These are phyloP conservation scores for Atlantisia rogersi DNA, from an alignment of 2,113 vertebrate species.

Conservation along the genomic window DNA sequence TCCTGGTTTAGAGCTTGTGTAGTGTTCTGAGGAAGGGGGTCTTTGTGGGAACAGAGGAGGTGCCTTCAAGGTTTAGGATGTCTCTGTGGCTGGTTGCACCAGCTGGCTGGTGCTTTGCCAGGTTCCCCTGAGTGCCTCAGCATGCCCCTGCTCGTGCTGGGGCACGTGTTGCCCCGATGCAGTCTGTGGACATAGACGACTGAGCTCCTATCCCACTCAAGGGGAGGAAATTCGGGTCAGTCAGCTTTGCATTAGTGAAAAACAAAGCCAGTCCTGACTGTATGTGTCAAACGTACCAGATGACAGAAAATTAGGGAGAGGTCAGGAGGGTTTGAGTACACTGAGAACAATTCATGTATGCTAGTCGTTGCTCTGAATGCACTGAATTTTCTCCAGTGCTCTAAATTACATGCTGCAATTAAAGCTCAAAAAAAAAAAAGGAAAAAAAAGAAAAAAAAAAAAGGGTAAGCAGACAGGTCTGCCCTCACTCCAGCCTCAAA, in stretches of 20 bases:
- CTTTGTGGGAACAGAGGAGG: not conserved
- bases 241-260: not conserved
- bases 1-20: not conserved
- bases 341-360: not conserved
- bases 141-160: fast-evolving
- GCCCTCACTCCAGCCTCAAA: not conserved
- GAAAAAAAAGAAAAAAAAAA: not conserved
- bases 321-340: not conserved
- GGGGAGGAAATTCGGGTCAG: not conserved
- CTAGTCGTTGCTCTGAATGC: not conserved
- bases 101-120: not conserved
- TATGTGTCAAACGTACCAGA: not conserved
- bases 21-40: not conserved
- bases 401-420: not conserved
- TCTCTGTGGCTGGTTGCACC: not conserved
- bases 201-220: not conserved
- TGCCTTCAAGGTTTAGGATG: not conserved
- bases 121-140: not conserved
- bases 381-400: not conserved
- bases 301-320: constrained; percentile 1
- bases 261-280: not conserved
- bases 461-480: not conserved
- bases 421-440: not conserved
- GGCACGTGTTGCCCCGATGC: fast-evolving
- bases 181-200: not conserved